phyloP scores from a whole-genome alignment of 2,113 vertebrate species.

The Sinocyclocheilus rhinocerous region DNA sequence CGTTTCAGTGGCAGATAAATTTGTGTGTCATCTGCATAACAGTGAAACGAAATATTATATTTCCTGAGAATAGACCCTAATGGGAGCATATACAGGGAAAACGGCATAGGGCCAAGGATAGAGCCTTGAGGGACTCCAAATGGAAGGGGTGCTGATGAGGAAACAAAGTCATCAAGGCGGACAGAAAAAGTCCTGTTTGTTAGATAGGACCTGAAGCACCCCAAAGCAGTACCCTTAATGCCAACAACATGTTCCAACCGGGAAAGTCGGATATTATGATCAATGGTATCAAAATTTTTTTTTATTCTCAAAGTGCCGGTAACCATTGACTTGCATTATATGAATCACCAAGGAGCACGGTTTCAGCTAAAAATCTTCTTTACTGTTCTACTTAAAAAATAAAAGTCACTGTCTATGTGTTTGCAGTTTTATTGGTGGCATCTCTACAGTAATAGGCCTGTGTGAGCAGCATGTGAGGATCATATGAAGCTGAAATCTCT shows the following conservation, averaged over 20 bases:
- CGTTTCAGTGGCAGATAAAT: not conserved
- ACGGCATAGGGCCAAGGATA: not conserved
- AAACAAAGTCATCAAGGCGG: not conserved
- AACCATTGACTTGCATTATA: not conserved
- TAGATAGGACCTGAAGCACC: too few relatives aligned
- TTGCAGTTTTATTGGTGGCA: not conserved
- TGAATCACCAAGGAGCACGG: too few relatives aligned
- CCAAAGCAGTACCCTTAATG: too few relatives aligned
- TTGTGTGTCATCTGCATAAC: not conserved
- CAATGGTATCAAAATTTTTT: not conserved
- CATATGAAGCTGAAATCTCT: constrained; percentile 34
- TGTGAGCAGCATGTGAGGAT: not conserved
- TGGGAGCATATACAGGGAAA: not conserved
- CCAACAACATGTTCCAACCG: too few relatives aligned
- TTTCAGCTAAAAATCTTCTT: too few relatives aligned
- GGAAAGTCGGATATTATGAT: not conserved
- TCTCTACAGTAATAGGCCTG: not conserved
- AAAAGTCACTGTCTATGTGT: not conserved
- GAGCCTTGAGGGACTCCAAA: not conserved
- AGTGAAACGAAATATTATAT: not conserved
- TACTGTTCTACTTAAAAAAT: too few relatives aligned
- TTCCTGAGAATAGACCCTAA: not conserved
- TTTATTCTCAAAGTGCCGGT: too few relatives aligned
- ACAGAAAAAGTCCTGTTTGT: not conserved
- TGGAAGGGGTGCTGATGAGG: not conserved